Evolutionary conservation across 53 echinoderm and acorn worm genomes (phyloP), one percentile per base, ranked within the genome.

Genomic region (Glandiceps talaboti): DNA sequence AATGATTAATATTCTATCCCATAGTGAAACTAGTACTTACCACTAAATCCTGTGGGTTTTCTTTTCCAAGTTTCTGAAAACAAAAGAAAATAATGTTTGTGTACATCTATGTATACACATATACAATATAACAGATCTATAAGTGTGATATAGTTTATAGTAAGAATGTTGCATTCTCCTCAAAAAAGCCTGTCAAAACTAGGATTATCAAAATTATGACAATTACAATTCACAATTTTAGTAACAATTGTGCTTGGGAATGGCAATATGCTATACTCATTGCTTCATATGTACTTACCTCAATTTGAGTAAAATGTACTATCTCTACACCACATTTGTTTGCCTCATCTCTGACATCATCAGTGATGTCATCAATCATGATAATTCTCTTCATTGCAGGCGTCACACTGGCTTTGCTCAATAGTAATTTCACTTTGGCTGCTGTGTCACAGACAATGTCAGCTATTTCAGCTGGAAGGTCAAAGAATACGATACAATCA

Each of bases 401-500:
- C 29, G 80, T 91, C 28, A 85, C 85, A 27, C 74, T 30, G 1
- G 83, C 91, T 64, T 87, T 88, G 28, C 79, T 80, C 31, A 91
- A 74, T 28, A 91, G 26, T 27, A 85, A 85, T 26, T 79, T 30
- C 26, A 85, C 80, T 28, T 87, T 73, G 27, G 81, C 85, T 0
- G 85, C 33, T 29, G 84, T 89, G 74, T 99, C 99, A 33, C 94
- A 89, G 14, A 99, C 84, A 0, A 88, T 83, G 27, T 85, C 64
- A 0, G 14, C 73, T 25, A 92, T 79, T 26, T 89, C 89, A 76
- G 86, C 96, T 95, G 76, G 0, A 78, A 30, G 1, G 0, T 26
- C 6, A 45, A 45, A 45, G n/a, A n/a, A n/a, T n/a, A n/a, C n/a
- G n/a, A n/a, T n/a, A n/a, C n/a, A n/a, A n/a, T n/a, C n/a, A n/a